Conservation (phyloP, 30 jellyfish, hydroid and myxozoan genomes). For the Morbakka virulenta region DNA sequence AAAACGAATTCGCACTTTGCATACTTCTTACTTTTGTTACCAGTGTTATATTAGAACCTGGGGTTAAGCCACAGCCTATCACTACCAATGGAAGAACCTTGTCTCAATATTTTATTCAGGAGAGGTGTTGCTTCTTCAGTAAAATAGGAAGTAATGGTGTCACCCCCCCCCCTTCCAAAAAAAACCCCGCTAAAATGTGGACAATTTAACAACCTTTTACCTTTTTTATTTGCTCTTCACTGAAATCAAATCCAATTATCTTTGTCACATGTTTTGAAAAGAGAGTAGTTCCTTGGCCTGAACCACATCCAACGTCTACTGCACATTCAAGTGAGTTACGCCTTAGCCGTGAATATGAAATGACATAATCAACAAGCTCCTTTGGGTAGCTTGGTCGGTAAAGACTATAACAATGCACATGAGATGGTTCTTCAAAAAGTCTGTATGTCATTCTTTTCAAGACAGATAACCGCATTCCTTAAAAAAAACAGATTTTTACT, state of each 20-base stretch:
- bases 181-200: too few relatives aligned
- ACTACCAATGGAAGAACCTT: too few relatives aligned
- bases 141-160: too few relatives aligned
- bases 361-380: neutral
- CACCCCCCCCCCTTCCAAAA: too few relatives aligned
- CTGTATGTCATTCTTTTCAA: slow-evolving; percentile 8
- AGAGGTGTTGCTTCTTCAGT: too few relatives aligned
- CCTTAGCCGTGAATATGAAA: neutral
- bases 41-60: too few relatives aligned
- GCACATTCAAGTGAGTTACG: neutral
- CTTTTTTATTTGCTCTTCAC: slow-evolving; percentile 18
- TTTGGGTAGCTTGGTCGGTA: slow-evolving; percentile 1
- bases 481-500: too few relatives aligned
- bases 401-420: slow-evolving; percentile 3
- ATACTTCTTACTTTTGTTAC: too few relatives aligned
- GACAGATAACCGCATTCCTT: neutral
- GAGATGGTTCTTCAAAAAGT: slow-evolving; percentile 11
- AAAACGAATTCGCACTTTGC: too few relatives aligned
- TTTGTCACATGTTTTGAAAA: neutral
- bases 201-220: too few relatives aligned
- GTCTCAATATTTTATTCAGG: too few relatives aligned
- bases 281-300: slow-evolving; percentile 27
- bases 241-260: slow-evolving; percentile 11
- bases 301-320: slow-evolving; percentile 30
- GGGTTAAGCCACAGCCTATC: too few relatives aligned